A percentile compares a stretch with the other conserved stretches of the same genome.
Evolutionary conservation across 2,113 vertebrate species (phyloP).

Genomic region (Lathamus discolor): DNA sequence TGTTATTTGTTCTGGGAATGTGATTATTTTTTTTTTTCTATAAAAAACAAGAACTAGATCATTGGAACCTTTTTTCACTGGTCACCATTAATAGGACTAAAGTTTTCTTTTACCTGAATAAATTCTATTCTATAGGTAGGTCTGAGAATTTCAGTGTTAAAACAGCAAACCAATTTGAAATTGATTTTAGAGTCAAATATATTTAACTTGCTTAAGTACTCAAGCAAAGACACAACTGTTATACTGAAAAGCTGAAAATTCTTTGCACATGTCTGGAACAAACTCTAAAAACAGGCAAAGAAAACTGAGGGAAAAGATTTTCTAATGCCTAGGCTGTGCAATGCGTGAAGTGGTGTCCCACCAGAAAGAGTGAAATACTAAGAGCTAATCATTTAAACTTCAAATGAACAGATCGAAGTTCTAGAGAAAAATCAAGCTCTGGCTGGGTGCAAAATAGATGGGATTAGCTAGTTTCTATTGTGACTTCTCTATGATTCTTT

Average conservation of each 20-base stretch:
- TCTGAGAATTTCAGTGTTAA: not conserved
- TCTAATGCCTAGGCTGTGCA: not conserved
- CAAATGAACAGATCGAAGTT: not conserved
- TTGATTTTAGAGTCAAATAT: not conserved
- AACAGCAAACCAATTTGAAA: not conserved
- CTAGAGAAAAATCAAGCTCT: not conserved
- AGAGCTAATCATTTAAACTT: not conserved
- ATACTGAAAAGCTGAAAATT: not conserved
- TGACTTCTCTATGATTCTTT: not conserved
- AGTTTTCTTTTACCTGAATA: not conserved
- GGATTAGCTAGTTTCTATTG: not conserved
- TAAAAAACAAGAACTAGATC: not conserved
- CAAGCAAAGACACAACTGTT: not conserved
- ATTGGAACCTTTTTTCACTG: not conserved
- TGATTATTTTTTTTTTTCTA: not conserved
- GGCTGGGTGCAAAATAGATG: not conserved
- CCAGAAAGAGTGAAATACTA: not conserved
- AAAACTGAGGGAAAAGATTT: not conserved
- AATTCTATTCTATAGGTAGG: not conserved
- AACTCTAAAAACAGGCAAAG: not conserved
- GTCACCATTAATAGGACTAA: not conserved
- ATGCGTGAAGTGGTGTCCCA: not conserved
- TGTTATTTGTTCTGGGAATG: not conserved
- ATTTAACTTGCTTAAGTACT: not conserved
- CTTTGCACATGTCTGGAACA: not conserved